These are phyloP conservation scores for Tachyglossus aculeatus DNA, from an alignment of 2,797 vertebrate genomes.

Conservation along the genomic window DNA sequence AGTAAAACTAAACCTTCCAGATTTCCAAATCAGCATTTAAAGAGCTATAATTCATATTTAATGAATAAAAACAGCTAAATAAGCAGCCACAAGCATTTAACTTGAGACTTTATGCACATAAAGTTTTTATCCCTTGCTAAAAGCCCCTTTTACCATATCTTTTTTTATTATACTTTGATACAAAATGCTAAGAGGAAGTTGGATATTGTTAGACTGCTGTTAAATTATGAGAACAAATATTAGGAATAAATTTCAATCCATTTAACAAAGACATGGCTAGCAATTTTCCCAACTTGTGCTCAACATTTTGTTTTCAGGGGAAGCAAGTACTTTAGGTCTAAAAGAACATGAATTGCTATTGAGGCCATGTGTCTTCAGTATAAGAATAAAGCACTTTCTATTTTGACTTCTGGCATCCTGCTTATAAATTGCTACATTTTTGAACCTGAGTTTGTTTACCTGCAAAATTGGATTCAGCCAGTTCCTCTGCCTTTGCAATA, in stretches of 20 bases:
- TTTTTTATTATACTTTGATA: slow-evolving; percentile 57
- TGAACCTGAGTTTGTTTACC: slow-evolving; percentile 24
- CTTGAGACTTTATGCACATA: slow-evolving; percentile 38
- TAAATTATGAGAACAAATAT: slow-evolving; percentile 57
- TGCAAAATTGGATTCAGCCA: slow-evolving; percentile 13
- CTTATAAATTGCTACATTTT: slow-evolving; percentile 21
- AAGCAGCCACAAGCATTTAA: slow-evolving; percentile 63
- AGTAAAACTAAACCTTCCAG: slow-evolving; percentile 59
- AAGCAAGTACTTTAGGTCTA: slow-evolving; percentile 36
- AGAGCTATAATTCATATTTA: slow-evolving; percentile 68
- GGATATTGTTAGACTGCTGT: slow-evolving; percentile 56
- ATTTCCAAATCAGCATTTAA: slow-evolving; percentile 66
- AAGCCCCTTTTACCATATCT: slow-evolving; percentile 54
- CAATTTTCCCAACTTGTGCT: slow-evolving; percentile 47
- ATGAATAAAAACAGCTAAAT: slow-evolving; percentile 67
- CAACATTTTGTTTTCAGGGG: slow-evolving; percentile 28
- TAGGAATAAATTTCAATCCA: slow-evolving; percentile 49
- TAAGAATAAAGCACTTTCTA: slow-evolving; percentile 23
- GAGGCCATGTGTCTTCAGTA: slow-evolving; percentile 39
- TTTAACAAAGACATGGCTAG: slow-evolving; percentile 34
- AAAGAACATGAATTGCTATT: slow-evolving; percentile 28
- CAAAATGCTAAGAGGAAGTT: slow-evolving; percentile 50
- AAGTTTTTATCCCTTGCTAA: slow-evolving; percentile 59
- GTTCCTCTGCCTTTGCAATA: slow-evolving; percentile 11
- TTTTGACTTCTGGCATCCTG: neutral